phyloP scores from a whole-genome alignment of 2,797 vertebrate species.

The Threskiornis aethiopicus region DNA sequence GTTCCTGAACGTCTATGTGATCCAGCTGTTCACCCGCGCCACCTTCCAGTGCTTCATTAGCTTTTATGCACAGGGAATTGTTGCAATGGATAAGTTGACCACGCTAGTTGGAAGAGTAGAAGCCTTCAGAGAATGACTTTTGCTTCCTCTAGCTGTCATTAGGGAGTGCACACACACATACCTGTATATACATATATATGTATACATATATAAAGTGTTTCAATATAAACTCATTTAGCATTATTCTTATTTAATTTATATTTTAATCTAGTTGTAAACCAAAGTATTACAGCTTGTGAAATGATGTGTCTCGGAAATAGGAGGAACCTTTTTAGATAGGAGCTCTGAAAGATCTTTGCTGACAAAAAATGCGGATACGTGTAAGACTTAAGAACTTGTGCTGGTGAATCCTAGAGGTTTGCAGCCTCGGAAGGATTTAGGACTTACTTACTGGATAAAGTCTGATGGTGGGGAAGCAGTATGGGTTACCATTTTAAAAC shows the following conservation, averaged over 20 bases:
- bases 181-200: slow-evolving; percentile 39
- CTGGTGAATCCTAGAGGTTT: not conserved
- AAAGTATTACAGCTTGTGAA: slow-evolving; percentile 60
- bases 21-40: slow-evolving; percentile 10
- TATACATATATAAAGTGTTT: slow-evolving; percentile 29
- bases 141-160: slow-evolving; percentile 55
- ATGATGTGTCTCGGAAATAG: not conserved
- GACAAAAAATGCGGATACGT: not conserved
- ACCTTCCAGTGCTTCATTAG: slow-evolving; percentile 57
- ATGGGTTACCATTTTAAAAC: not conserved
- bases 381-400: not conserved
- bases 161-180: slow-evolving; percentile 44
- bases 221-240: slow-evolving; percentile 51
- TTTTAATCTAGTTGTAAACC: slow-evolving; percentile 64
- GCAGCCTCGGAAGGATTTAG: not conserved
- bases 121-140: slow-evolving; percentile 42
- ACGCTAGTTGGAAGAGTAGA: slow-evolving; percentile 28
- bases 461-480: not conserved
- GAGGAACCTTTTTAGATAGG: not conserved
- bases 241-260: slow-evolving; percentile 64
- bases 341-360: not conserved
- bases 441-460: not conserved
- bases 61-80: slow-evolving; percentile 66
- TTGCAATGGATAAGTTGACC: slow-evolving; percentile 58
- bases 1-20: slow-evolving; percentile 27